Evolutionary conservation across 2,888 invertebrate genomes (phyloP), one percentile per base, ranked within the genome.

Genomic region (Serrognathus titanus): DNA sequence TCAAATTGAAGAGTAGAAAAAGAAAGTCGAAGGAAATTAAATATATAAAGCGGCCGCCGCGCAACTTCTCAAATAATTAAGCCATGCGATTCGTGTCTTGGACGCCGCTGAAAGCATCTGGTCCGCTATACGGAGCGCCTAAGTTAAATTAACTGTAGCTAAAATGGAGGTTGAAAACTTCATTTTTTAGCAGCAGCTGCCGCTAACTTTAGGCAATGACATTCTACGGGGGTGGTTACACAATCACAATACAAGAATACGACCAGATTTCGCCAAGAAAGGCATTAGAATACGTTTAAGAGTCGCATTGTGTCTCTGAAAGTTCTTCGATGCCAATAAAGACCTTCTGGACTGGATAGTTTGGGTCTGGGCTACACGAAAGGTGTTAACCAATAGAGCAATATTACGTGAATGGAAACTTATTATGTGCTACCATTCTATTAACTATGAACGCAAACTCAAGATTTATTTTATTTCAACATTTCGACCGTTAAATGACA

Each of bases 101-200:
- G 43, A 5, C 54, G 54, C 54, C 58, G 46, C 51, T 35, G 37
- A 24, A 37, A 40, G 54, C 58, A 58, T 58, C 58, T 58, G 58
- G 51, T 53, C 54, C 48, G 53, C 53, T 50, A 58, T 54, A 38
- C 39, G 67, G 65, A 63, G 58, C 53, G 60, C 54, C 64, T 53
- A 68, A 67, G 78, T 78, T 77, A 78, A 78, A 78, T 78, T 78
- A 78, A 76, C 75, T 78, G 77, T 77, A 76, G 75, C 76, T 77
- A 78, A 78, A 76, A 70, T 71, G 73, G 74, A 75, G 76, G 77
- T 75, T 77, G 74, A 76, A 76, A 76, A 75, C 76, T 78, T 76
- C 72, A 77, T 77, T 77, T 78, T 78, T 78, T 76, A 73, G 69
- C 63, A 65, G 69, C 76, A 76, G 76, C 76, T 77, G 76, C 72